Conservation (phyloP, 92 coral and sea anemone species). For the Virgularia gustaviana region DNA sequence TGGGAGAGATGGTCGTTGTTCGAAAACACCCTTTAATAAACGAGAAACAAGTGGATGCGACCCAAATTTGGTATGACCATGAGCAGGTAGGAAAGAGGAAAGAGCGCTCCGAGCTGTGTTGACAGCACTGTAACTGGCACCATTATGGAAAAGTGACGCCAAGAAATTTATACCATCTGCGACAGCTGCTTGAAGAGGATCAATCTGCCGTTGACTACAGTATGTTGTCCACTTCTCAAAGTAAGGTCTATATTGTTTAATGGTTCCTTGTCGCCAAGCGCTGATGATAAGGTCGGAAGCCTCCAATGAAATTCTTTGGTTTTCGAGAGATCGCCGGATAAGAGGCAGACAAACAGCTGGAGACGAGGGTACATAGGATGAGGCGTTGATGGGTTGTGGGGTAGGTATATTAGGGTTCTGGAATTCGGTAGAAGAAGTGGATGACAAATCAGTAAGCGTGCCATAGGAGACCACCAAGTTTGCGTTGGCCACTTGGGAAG, state of each 20-base stretch:
- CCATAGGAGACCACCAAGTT: not conserved
- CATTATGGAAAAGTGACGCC: slow-evolving; percentile 29
- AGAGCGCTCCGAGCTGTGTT: slow-evolving; percentile 39
- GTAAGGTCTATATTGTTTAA: slow-evolving; percentile 46
- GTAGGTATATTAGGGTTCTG: not conserved
- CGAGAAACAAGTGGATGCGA: too few relatives aligned
- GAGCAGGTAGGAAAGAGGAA: too few relatives aligned
- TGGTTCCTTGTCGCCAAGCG: slow-evolving; percentile 47
- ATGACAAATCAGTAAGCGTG: not conserved
- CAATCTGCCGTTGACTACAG: slow-evolving; percentile 43
- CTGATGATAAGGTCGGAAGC: slow-evolving; percentile 51
- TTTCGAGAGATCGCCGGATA: slow-evolving; percentile 38
- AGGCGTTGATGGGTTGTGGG: slow-evolving; percentile 1
- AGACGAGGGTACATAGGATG: not conserved
- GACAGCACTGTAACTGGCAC: slow-evolving; percentile 23
- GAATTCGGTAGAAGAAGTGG: not conserved
- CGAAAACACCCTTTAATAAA: too few relatives aligned
- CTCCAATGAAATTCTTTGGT: slow-evolving; percentile 49
- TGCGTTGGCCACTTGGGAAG: slow-evolving; percentile 3
- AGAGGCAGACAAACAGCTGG: slow-evolving; percentile 46
- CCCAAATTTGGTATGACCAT: too few relatives aligned
- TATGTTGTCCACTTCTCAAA: slow-evolving; percentile 51
- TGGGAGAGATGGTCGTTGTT: too few relatives aligned
- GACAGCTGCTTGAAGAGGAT: slow-evolving; percentile 54
- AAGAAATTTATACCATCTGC: slow-evolving; percentile 20